phyloP scores from a whole-genome alignment of 35 echinoderm and acorn worm genomes.

The Ptychodera flava region DNA sequence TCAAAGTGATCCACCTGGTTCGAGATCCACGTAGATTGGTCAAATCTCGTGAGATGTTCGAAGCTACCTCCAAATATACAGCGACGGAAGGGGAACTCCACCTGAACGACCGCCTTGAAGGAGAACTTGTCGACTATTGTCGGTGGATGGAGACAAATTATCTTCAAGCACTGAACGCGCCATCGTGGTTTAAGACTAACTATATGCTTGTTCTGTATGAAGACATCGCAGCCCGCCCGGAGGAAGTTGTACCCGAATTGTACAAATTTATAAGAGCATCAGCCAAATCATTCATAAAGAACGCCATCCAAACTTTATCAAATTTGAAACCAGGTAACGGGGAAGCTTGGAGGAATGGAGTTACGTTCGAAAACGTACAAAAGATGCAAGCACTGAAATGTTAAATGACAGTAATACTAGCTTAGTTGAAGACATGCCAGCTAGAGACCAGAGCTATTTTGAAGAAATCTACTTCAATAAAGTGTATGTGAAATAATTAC shows the following conservation, averaged over 20 bases:
- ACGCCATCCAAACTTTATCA: not conserved
- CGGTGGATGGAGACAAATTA: not conserved
- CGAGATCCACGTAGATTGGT: not conserved
- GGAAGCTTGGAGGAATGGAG: not conserved
- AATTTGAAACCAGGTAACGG: not conserved
- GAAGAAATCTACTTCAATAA: too few species aligned
- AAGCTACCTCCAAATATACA: not conserved
- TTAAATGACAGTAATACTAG: not conserved
- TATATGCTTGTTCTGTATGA: constrained; percentile 3
- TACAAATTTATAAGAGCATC: constrained; percentile 9
- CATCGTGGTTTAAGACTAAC: not conserved
- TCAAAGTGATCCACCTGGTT: not conserved
- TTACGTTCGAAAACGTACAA: not conserved
- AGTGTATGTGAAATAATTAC: too few species aligned
- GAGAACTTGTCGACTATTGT: not conserved
- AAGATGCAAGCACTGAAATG: not conserved
- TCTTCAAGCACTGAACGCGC: not conserved
- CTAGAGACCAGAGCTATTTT: too few species aligned
- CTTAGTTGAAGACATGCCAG: not conserved
- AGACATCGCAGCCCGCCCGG: constrained; percentile 8
- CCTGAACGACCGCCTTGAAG: not conserved
- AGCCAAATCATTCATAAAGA: not conserved
- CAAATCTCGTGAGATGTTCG: not conserved
- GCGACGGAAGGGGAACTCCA: not conserved
- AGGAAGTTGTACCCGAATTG: not conserved